These are phyloP conservation scores for Psilopsiagon aymara DNA, from an alignment of 2,113 vertebrate species.

Conservation along the genomic window DNA sequence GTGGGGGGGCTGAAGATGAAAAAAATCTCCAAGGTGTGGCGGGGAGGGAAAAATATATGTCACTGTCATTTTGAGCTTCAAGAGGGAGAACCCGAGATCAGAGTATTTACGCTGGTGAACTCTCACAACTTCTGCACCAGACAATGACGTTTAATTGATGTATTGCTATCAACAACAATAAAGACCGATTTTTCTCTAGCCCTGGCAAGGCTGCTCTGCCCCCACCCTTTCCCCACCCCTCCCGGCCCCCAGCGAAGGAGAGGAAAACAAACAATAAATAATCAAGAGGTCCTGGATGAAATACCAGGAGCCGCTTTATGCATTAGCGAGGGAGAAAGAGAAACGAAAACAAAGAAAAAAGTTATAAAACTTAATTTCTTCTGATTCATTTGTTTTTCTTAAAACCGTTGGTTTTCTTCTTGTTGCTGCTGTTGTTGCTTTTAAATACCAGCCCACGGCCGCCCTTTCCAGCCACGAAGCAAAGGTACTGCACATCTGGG, in stretches of 20 bases:
- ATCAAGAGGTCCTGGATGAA: slow-evolving; percentile 38
- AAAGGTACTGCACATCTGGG: slow-evolving; percentile 44
- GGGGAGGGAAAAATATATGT: slow-evolving; percentile 29
- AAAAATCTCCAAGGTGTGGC: slow-evolving; percentile 10
- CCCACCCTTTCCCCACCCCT: slow-evolving; percentile 55
- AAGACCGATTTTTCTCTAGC: slow-evolving; percentile 70
- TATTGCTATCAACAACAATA: slow-evolving; percentile 74
- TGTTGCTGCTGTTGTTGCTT: background rate
- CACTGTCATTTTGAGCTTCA: background rate
- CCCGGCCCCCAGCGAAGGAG: slow-evolving; percentile 51
- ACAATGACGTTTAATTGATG: slow-evolving; percentile 78
- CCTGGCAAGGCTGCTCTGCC: slow-evolving; percentile 57
- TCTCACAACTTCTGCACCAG: slow-evolving; percentile 67
- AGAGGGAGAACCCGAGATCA: background rate
- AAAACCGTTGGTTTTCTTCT: slow-evolving; percentile 26
- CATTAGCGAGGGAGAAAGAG: slow-evolving; percentile 19
- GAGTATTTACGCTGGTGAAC: slow-evolving; percentile 54
- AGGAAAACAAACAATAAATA: slow-evolving; percentile 79
- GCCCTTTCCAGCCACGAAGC: slow-evolving; percentile 26
- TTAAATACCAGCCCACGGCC: slow-evolving; percentile 23
- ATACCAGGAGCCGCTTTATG: slow-evolving; percentile 1
- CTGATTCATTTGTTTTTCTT: slow-evolving; percentile 33
- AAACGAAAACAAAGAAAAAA: slow-evolving; percentile 69
- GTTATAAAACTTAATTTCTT: slow-evolving; percentile 66
- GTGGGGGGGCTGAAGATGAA: background rate